These are phyloP conservation scores for Latheticus oryzae DNA, from an alignment of 2,888 invertebrate genomes.

Conservation along the genomic window DNA sequence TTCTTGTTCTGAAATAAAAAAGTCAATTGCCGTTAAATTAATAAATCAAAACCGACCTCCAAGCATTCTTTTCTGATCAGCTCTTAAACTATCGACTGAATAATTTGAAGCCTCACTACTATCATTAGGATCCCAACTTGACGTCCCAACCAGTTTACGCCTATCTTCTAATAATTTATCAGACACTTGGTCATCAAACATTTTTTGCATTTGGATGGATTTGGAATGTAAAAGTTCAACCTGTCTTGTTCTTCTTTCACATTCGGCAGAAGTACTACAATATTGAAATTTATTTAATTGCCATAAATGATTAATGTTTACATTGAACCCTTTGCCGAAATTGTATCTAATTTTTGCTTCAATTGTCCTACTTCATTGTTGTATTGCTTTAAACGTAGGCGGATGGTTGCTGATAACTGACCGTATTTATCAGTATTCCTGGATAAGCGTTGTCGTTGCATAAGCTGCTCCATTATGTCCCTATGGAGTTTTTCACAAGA, in stretches of 20 bases:
- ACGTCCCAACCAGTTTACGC: slow-evolving; percentile 59
- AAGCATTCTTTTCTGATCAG: slow-evolving; percentile 71
- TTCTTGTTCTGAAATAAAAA: slow-evolving; percentile 73
- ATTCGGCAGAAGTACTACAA: slow-evolving; percentile 71
- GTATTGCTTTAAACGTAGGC: slow-evolving; percentile 73
- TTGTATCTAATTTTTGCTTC: slow-evolving; percentile 69
- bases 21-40: slow-evolving; percentile 14
- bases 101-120: slow-evolving; percentile 62
- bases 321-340: slow-evolving; percentile 65
- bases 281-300: too few species aligned
- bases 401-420: slow-evolving; percentile 70
- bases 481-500: slow-evolving; percentile 74
- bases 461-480: slow-evolving; percentile 73
- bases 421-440: slow-evolving; percentile 70
- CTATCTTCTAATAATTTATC: slow-evolving; percentile 57
- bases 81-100: slow-evolving; percentile 68
- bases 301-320: slow-evolving; percentile 44
- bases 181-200: slow-evolving; percentile 65
- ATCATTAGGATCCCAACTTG: slow-evolving; percentile 59
- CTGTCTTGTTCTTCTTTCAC: slow-evolving; percentile 71
- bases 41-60: slow-evolving; percentile 65
- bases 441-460: slow-evolving; percentile 68
- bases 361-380: slow-evolving; percentile 71
- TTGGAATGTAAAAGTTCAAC: slow-evolving; percentile 73
- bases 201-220: slow-evolving; percentile 69